A percentile compares a stretch with the other conserved stretches of the same genome.
Evolutionary conservation across 1,140 invertebrate species (phyloP).

Genomic region (Pachypeltis micranthus): DNA sequence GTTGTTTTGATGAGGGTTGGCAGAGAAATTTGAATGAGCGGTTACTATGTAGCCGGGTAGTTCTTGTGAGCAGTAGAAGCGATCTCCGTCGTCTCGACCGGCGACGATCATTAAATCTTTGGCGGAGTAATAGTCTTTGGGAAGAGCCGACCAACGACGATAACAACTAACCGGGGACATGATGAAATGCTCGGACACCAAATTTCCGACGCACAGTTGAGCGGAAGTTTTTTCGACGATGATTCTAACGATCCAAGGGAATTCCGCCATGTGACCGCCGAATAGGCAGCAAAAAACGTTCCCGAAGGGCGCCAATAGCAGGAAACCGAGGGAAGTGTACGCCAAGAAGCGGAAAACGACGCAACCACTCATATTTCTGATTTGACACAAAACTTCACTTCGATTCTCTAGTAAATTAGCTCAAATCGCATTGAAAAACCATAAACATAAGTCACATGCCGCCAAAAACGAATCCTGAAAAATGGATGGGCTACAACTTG

Average conservation of each 20-base stretch:
- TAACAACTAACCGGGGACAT: neutral
- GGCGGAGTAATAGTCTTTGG: neutral
- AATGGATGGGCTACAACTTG: too few species aligned
- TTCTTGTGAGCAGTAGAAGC: neutral
- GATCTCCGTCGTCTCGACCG: neutral
- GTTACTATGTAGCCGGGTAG: neutral
- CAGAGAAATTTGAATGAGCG: neutral
- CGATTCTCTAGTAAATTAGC: too few species aligned
- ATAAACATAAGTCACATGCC: too few species aligned
- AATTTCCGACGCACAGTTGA: neutral
- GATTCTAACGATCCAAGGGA: neutral
- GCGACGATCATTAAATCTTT: neutral
- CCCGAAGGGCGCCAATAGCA: too few species aligned
- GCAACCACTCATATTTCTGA: too few species aligned
- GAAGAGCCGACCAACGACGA: neutral
- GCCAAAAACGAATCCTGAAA: too few species aligned
- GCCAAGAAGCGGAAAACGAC: neutral
- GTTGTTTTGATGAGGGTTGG: neutral
- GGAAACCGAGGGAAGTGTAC: neutral
- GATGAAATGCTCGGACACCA: neutral
- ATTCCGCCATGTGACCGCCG: neutral
- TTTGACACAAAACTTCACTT: too few species aligned
- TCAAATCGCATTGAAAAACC: too few species aligned
- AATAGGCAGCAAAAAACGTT: neutral
- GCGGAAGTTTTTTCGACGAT: neutral